These are phyloP conservation scores for Crossaster papposus DNA, from an alignment of 53 echinoderm and acorn worm genomes.

Conservation along the genomic window DNA sequence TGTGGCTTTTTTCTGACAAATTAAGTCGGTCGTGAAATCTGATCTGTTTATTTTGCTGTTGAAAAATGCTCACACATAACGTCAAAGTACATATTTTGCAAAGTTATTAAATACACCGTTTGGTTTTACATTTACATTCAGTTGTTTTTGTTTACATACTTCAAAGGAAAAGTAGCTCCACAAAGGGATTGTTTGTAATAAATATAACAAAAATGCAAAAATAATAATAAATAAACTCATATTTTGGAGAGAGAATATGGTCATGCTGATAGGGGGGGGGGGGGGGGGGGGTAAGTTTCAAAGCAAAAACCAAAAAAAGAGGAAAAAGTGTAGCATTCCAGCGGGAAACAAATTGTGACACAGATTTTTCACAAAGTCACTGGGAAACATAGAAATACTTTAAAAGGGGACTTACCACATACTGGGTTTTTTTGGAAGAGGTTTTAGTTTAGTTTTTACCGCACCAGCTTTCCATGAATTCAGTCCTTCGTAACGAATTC, in stretches of 20 bases:
- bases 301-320: neutral
- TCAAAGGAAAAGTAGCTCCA: neutral
- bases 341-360: neutral
- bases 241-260: neutral
- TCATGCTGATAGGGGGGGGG: neutral
- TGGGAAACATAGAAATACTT: neutral
- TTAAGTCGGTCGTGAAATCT: too few relatives aligned
- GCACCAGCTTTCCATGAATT: neutral
- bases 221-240: neutral
- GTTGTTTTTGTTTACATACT: neutral
- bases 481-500: neutral
- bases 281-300: neutral
- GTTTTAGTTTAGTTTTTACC: neutral
- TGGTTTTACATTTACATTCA: neutral
- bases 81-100: too few relatives aligned
- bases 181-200: neutral
- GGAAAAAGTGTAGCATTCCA: neutral
- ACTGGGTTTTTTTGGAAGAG: neutral
- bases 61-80: too few relatives aligned
- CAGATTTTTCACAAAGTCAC: neutral
- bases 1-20: too few relatives aligned
- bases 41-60: too few relatives aligned
- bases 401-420: neutral
- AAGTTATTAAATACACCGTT: neutral
- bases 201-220: neutral